Conservation (phyloP, 53 echinoderm and acorn worm genomes). For the Astropecten irregularis region DNA sequence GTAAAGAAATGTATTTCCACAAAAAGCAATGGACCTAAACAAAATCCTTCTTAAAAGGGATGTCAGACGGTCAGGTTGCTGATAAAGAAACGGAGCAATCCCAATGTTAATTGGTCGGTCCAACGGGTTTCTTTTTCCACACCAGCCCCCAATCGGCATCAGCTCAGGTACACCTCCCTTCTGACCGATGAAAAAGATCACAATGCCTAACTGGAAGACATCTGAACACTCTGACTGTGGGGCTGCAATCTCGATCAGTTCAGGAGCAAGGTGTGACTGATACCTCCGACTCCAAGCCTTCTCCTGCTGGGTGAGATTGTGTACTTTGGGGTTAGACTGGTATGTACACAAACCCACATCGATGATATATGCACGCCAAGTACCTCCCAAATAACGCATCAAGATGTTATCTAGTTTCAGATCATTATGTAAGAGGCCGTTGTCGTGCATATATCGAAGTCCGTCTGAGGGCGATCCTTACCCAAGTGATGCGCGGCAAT, state of each 20-base stretch:
- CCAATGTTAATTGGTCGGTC: too few species aligned
- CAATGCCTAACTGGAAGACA: not conserved
- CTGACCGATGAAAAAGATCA: not conserved
- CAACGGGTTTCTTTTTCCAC: not conserved
- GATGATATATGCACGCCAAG: not conserved
- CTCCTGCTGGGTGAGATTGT: too few species aligned
- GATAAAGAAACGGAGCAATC: too few species aligned
- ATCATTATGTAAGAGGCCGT: not conserved
- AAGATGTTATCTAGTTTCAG: not conserved
- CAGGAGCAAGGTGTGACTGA: constrained; percentile 11
- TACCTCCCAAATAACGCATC: not conserved
- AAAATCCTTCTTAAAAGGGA: too few species aligned
- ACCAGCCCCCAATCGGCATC: not conserved
- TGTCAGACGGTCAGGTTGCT: too few species aligned
- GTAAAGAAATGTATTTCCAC: too few species aligned
- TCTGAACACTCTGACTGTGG: not conserved
- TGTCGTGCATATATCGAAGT: not conserved
- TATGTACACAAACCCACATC: not conserved
- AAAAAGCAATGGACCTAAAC: too few species aligned
- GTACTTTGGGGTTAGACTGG: not conserved
- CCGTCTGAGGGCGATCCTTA: not conserved
- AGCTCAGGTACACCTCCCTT: not conserved
- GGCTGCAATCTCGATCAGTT: constrained; percentile 11
- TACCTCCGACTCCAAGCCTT: not conserved
- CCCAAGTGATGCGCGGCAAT: not conserved